Percentiles rank a stretch among this genome's conserved stretches.
Conservation (phyloP, 2,113 vertebrate genomes). For the Carassius gibelio region DNA sequence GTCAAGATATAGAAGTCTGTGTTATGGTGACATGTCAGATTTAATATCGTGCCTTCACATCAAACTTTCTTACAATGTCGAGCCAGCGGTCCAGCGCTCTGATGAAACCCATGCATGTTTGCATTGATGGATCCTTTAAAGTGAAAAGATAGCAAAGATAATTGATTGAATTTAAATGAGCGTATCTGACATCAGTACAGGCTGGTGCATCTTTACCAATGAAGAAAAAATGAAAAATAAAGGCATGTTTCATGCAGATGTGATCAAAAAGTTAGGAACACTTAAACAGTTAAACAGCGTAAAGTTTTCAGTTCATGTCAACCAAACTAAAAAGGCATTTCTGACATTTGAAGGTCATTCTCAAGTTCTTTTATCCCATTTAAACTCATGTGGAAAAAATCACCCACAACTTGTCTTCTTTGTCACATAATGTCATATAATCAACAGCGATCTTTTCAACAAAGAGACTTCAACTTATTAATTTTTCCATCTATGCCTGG, state of each 20-base stretch:
- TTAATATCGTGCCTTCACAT: constrained; percentile 50
- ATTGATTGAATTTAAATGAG: neutral
- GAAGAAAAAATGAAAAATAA: neutral
- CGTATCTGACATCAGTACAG: neutral
- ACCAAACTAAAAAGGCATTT: constrained; percentile 53
- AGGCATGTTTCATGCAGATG: neutral
- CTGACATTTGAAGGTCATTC: constrained; percentile 75
- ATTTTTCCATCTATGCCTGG: constrained; percentile 68
- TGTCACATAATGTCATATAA: constrained; percentile 68
- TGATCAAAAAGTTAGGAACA: constrained; percentile 36
- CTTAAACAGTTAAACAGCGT: constrained; percentile 35
- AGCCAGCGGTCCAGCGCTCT: neutral
- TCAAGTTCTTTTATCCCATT: constrained; percentile 52
- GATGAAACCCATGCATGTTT: neutral
- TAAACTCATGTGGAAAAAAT: constrained; percentile 60
- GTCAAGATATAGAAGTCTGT: constrained; percentile 44
- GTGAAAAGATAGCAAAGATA: too few species aligned
- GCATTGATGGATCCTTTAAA: neutral
- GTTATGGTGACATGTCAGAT: constrained; percentile 45
- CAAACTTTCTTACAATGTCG: constrained; percentile 2
- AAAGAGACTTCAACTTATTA: constrained; percentile 72
- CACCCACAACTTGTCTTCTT: constrained; percentile 66
- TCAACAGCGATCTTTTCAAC: constrained; percentile 80
- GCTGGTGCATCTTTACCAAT: neutral
- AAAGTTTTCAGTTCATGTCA: constrained; percentile 36